phyloP scores from a whole-genome alignment of 2,113 vertebrate species.

The Barbus barbus region DNA sequence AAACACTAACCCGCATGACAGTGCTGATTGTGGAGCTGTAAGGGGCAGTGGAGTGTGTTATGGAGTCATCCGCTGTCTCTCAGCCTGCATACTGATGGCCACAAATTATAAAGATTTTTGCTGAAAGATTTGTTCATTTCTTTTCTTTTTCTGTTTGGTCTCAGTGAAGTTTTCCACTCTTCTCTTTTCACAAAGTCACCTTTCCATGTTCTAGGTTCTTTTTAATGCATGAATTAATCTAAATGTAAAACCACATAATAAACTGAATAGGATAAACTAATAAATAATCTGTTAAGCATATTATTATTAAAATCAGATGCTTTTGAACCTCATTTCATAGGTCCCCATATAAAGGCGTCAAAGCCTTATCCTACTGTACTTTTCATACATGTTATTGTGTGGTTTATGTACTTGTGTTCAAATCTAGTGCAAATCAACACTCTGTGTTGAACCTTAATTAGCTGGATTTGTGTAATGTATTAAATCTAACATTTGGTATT shows the following conservation, averaged over 20 bases:
- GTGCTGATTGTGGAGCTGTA: constrained; percentile 35
- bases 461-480: too few species aligned
- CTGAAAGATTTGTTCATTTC: neutral
- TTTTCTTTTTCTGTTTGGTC: neutral
- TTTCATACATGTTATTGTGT: neutral
- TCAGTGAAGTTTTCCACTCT: neutral
- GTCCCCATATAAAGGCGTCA: neutral
- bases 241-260: neutral
- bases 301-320: neutral
- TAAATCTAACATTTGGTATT: neutral
- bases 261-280: too few species aligned
- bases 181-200: neutral
- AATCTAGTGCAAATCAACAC: neutral
- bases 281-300: too few species aligned
- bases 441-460: neutral
- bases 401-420: neutral
- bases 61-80: constrained; percentile 2
- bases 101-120: neutral
- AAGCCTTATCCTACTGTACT: neutral
- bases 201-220: neutral
- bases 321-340: neutral
- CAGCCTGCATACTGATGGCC: constrained; percentile 6
- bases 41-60: constrained; percentile 21
- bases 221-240: neutral
- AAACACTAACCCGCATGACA: constrained; percentile 25